These are phyloP conservation scores for Phymastichus coffea DNA, from an alignment of 1,140 invertebrate species.

Conservation along the genomic window DNA sequence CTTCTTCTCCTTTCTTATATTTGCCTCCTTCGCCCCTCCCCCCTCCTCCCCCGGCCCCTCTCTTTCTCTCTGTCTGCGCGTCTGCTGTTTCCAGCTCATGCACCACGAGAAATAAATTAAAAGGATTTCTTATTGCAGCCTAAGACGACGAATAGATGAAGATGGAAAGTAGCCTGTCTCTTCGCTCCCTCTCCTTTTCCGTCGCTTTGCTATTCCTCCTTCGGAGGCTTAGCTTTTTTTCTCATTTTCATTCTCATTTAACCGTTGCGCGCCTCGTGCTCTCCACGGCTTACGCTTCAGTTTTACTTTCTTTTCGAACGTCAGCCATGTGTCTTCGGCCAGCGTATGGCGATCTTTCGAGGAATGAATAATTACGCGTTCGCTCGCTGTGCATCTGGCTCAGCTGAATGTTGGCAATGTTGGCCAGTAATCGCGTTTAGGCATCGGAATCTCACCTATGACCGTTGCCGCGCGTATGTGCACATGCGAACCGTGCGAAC, in stretches of 20 bases:
- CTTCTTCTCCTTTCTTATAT: neutral
- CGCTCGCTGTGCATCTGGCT: no score
- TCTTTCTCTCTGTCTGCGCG: slow-evolving; percentile 26
- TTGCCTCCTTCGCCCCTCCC: no score
- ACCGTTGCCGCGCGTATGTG: no score
- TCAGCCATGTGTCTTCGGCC: no score
- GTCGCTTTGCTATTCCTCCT: neutral
- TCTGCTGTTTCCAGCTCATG: slow-evolving; percentile 25
- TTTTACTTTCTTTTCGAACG: no score
- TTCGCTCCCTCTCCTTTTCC: neutral
- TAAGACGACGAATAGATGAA: slow-evolving; percentile 16
- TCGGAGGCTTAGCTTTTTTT: neutral
- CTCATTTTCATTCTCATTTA: slow-evolving; percentile 17
- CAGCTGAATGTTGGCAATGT: no score
- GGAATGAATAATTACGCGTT: no score
- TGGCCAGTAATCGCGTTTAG: no score
- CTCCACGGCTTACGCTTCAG: neutral
- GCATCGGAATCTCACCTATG: no score
- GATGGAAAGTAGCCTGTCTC: slow-evolving; percentile 7
- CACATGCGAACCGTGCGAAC: no score
- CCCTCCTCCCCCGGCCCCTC: neutral
- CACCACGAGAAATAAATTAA: slow-evolving; percentile 34
- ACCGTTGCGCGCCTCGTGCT: neutral
- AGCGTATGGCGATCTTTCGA: no score
- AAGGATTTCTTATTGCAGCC: slow-evolving; percentile 30